phyloP scores from a whole-genome alignment of 2,888 invertebrate species.

The Troides aeacus region DNA sequence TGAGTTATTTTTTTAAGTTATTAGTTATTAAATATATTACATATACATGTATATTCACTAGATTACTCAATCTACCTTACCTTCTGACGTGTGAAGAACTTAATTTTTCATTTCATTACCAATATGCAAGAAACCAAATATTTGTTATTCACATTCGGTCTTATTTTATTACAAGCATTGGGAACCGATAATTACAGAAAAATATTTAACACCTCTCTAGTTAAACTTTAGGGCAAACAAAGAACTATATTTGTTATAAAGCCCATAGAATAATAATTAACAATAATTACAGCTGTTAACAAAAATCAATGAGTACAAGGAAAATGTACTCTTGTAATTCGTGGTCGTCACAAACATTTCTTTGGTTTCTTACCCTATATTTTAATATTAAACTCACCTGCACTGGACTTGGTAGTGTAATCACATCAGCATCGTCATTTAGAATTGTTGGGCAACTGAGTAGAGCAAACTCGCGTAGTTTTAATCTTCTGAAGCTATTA shows the following conservation, averaged over 20 bases:
- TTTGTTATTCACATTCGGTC: too few species aligned
- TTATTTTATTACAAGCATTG: too few species aligned
- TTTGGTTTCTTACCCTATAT: conserved; percentile 17
- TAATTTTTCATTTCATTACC: too few species aligned
- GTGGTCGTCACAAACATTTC: conserved; percentile 9
- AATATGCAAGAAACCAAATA: too few species aligned
- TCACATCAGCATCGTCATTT: conserved; percentile 10
- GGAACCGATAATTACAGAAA: too few species aligned
- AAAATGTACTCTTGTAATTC: neutral
- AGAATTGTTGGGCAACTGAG: neutral
- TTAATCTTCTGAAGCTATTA: neutral
- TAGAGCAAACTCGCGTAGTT: neutral
- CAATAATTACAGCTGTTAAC: neutral
- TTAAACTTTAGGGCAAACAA: neutral
- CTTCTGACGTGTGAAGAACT: too few species aligned
- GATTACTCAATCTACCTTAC: too few species aligned
- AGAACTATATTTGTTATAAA: neutral
- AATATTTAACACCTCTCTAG: too few species aligned
- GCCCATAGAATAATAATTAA: neutral
- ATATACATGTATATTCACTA: too few species aligned
- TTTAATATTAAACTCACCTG: conserved; percentile 23
- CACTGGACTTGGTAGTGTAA: conserved; percentile 1
- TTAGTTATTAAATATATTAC: too few species aligned
- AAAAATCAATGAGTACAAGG: neutral
- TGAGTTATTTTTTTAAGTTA: too few species aligned